A percentile compares a stretch with the other conserved stretches of the same genome.
Evolutionary conservation across 2,797 vertebrate genomes (phyloP).

Genomic region (Takifugu ocellatus): DNA sequence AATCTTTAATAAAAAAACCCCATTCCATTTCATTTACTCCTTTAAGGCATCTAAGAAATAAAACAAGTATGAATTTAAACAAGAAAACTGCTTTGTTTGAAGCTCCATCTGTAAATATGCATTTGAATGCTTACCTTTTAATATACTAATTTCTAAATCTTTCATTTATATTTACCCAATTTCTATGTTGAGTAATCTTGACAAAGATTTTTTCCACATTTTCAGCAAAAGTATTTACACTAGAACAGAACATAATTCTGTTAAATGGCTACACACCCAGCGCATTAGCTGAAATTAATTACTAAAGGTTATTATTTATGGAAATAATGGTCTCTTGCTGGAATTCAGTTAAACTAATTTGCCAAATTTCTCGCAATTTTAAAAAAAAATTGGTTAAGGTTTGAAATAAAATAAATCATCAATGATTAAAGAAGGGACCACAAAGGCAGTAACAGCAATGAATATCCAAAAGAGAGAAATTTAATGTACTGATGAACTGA

Average conservation of each 20-base stretch:
- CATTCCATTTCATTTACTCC: constrained; percentile 6
- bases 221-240: constrained; percentile 12
- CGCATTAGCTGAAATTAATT: constrained; percentile 17
- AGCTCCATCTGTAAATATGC: constrained; percentile 18
- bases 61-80: constrained; percentile 7
- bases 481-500: not conserved
- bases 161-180: not conserved
- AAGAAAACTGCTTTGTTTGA: constrained; percentile 23
- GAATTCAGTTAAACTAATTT: constrained; percentile 40
- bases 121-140: constrained; percentile 7
- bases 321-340: constrained; percentile 18
- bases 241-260: constrained; percentile 8
- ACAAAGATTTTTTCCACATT: constrained; percentile 25
- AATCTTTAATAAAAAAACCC: not conserved
- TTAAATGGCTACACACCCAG: constrained; percentile 4
- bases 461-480: not conserved
- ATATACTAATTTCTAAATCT: constrained; percentile 1
- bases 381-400: constrained; percentile 18
- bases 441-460: not conserved
- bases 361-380: constrained; percentile 27
- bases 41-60: constrained; percentile 14
- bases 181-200: constrained; percentile 5
- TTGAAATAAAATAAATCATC: not conserved
- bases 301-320: constrained; percentile 42
- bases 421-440: constrained; percentile 18